phyloP scores from a whole-genome alignment of 1,140 invertebrate species.

The Polyergus mexicanus region DNA sequence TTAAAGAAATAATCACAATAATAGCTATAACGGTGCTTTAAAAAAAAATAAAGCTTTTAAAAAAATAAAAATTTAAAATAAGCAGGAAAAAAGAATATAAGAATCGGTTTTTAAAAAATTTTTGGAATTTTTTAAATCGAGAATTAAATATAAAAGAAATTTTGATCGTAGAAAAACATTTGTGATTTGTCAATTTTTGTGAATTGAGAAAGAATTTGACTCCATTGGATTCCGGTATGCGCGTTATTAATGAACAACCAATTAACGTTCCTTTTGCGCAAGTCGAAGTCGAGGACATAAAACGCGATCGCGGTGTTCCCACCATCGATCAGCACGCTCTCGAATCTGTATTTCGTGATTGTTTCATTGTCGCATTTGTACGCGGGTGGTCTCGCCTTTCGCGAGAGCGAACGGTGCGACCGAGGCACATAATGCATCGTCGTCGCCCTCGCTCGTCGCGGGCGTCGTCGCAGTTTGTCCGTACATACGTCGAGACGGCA shows the following conservation, averaged over 20 bases:
- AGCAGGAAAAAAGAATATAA: neutral
- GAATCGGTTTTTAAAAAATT: neutral
- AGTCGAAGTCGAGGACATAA: conserved; percentile 16
- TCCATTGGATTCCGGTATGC: neutral
- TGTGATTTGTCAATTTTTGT: neutral
- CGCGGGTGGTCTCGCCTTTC: conserved; percentile 54
- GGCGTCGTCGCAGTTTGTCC: conserved; percentile 53
- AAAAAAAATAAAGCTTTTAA: too few species aligned
- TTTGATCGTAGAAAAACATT: neutral
- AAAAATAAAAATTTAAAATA: too few species aligned
- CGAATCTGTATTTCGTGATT: conserved; percentile 55
- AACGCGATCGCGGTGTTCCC: conserved; percentile 46
- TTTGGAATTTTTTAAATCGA: too few species aligned
- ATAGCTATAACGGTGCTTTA: neutral
- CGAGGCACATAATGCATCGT: conserved; percentile 25
- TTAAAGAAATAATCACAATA: neutral
- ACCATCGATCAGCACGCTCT: conserved; percentile 44
- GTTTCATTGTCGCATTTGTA: conserved; percentile 56
- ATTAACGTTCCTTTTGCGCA: conserved; percentile 43
- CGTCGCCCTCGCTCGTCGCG: conserved; percentile 40
- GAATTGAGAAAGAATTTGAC: neutral
- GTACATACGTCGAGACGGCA: conserved; percentile 41
- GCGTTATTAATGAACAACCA: conserved; percentile 7
- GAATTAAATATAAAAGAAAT: neutral
- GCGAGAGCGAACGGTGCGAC: conserved; percentile 47